Evolutionary conservation across 2,888 invertebrate genomes (phyloP).

Genomic region (Netelia inedita): DNA sequence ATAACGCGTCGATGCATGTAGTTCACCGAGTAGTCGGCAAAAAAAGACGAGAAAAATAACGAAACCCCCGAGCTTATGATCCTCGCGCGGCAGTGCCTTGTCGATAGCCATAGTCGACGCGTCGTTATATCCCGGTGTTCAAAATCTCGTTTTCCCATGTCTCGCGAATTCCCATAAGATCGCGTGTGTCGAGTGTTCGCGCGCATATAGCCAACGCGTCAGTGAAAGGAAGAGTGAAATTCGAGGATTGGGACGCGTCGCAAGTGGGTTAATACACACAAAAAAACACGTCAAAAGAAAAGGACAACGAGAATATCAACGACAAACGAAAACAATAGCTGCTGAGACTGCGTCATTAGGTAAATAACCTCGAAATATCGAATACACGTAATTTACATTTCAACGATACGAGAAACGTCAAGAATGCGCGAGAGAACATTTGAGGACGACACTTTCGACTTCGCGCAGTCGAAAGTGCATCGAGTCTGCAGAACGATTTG

Average conservation of each 20-base stretch:
- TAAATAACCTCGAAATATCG: constrained; percentile 20
- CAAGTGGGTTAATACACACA: constrained; percentile 42
- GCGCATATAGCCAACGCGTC: constrained; percentile 26
- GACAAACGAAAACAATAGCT: background rate
- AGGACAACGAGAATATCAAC: background rate
- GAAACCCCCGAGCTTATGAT: constrained; percentile 2
- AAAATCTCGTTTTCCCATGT: background rate
- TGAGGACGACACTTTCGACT: too few relatives aligned
- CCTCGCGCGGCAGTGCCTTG: constrained; percentile 9
- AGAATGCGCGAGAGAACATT: background rate
- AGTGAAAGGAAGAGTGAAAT: constrained; percentile 63
- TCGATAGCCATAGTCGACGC: background rate
- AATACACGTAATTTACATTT: background rate
- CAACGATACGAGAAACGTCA: background rate
- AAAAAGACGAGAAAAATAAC: constrained; percentile 7
- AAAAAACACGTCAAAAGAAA: constrained; percentile 12
- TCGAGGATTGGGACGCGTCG: background rate
- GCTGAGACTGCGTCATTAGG: constrained; percentile 13
- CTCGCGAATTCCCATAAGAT: background rate
- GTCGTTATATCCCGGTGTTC: background rate
- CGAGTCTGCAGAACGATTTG: background rate
- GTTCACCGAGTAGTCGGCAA: constrained; percentile 12
- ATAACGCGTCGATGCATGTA: constrained; percentile 3
- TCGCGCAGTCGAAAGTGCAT: background rate
- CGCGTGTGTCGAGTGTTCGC: constrained; percentile 21